Evolutionary conservation across 2,888 invertebrate species (phyloP), one percentile per base, ranked within the genome.

Genomic region (Hirtodrosophila cameraria): DNA sequence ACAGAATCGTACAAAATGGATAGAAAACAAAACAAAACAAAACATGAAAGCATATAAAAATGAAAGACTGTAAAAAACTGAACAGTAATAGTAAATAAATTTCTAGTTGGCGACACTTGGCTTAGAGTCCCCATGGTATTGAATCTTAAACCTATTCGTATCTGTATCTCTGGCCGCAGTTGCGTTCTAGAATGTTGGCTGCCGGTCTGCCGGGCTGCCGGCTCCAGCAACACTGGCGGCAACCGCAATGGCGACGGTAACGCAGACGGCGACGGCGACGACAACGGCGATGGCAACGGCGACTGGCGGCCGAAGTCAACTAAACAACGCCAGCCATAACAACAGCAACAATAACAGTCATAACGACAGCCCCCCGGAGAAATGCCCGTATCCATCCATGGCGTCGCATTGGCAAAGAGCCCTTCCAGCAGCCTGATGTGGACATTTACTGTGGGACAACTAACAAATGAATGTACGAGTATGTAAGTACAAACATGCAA

Each of bases 71-170:
- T 65, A 67, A 74, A 85, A 75, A 77, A 68, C 59, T 67, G 52
- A 63, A 53, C 53, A 60, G 55, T 63, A 54, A 54, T 72, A 74
- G 62, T 69, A 85, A 69, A 87, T 81, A 68, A 76, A 74, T 83
- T 83, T 72, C 60, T 78, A 75, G 67, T 75, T 88, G 88, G 89
- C 88, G 89, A 88, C 88, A 88, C 87, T 88, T 86, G 74, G 73
- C 78, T 87, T 82, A 84, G 86, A 75, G 88, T 76, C 86, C 83
- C 84, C 75, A 75, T 83, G 88, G 87, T 87, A 86, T 87, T 81
- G 79, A 88, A 80, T 79, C 74, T 75, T 72, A 86, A 87, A 84
- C 78, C 83, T 81, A 77, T 79, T 62, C 53, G 63, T 53, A 52
- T 58, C 42, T 62, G 49, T 64, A 53, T 73, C 50, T 59, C 50